phyloP scores from a whole-genome alignment of 2,113 vertebrate species.

The Tragelaphus buxtoni region DNA sequence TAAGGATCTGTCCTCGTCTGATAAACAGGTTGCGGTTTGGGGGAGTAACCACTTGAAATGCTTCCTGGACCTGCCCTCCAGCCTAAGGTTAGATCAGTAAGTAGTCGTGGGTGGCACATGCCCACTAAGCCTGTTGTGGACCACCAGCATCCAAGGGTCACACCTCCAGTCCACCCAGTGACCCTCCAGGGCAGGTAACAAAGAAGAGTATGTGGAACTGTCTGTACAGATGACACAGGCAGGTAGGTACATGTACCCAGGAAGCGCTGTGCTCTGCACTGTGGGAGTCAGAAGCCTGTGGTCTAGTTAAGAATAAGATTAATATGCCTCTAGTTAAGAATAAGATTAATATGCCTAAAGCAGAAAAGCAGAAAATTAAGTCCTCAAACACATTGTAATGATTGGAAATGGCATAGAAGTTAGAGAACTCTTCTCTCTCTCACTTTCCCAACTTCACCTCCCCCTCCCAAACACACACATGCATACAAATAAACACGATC shows the following conservation, averaged over 20 bases:
- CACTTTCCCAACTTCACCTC: background rate
- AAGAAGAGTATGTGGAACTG: background rate
- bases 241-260: background rate
- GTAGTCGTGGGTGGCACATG: background rate
- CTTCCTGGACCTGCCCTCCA: background rate
- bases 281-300: background rate
- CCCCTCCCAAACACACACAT: background rate
- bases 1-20: background rate
- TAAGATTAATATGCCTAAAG: background rate
- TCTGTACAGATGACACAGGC: background rate
- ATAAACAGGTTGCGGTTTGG: background rate
- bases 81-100: background rate
- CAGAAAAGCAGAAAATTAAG: background rate
- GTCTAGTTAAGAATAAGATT: background rate
- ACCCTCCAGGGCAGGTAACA: background rate
- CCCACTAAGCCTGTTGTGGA: background rate
- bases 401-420: background rate
- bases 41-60: background rate
- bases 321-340: background rate
- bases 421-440: background rate
- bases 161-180: background rate
- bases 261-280: background rate
- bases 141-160: background rate
- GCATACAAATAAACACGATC: constrained; percentile 16
- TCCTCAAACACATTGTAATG: background rate